Evolutionary conservation across 2,113 vertebrate species (phyloP).

Genomic region (Boulengerochromis microlepis): DNA sequence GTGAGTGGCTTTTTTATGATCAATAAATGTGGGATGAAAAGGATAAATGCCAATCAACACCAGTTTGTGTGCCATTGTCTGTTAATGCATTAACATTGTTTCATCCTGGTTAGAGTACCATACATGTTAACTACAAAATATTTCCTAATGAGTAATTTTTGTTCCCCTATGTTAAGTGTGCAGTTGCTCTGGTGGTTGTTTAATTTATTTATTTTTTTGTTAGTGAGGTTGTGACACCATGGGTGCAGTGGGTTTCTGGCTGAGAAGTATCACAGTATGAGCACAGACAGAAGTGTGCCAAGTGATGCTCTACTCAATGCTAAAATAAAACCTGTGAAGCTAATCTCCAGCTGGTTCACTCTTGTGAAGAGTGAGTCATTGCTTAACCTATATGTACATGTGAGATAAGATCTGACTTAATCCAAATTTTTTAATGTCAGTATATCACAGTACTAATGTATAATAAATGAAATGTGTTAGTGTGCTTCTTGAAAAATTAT

Average conservation of each 20-base stretch:
- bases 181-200: neutral
- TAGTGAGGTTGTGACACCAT: neutral
- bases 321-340: neutral
- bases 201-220: fast-evolving
- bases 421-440: neutral
- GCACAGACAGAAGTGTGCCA: neutral
- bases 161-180: neutral
- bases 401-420: neutral
- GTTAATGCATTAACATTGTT: neutral
- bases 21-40: neutral
- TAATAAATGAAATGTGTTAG: neutral
- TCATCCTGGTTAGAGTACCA: fast-evolving
- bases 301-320: neutral
- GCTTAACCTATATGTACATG: neutral
- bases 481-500: neutral
- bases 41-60: neutral
- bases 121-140: neutral
- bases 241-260: neutral
- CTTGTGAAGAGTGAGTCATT: neutral
- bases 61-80: neutral
- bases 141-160: neutral
- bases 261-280: neutral
- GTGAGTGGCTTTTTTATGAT: fast-evolving
- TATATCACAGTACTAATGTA: neutral
- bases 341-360: neutral